A percentile compares a stretch with the other conserved stretches of the same genome.
These are phyloP conservation scores for Drosophila dunni DNA, from an alignment of 1,140 invertebrate genomes.

Conservation along the genomic window DNA sequence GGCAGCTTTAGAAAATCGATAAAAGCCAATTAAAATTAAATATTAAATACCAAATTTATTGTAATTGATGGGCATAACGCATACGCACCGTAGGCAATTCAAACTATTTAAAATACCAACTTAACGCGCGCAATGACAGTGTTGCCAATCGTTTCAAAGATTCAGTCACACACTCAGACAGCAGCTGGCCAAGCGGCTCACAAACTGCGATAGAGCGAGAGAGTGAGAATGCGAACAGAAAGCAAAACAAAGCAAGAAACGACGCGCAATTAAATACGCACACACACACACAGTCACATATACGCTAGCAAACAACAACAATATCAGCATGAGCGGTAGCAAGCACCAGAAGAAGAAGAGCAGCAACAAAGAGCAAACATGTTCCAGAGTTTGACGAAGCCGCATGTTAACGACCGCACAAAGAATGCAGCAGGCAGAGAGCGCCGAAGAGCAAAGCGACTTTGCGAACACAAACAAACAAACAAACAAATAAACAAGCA, in stretches of 20 bases:
- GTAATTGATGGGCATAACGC: slow-evolving; percentile 21
- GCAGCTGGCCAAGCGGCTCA: slow-evolving; percentile 56
- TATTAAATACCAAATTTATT: neutral
- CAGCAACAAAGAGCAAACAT: slow-evolving; percentile 53
- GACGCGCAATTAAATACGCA: slow-evolving; percentile 40
- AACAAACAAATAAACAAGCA: slow-evolving; percentile 10
- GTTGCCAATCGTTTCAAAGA: slow-evolving; percentile 48
- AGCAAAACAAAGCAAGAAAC: slow-evolving; percentile 58
- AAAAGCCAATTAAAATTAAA: too few relatives aligned
- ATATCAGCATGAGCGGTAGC: slow-evolving; percentile 7
- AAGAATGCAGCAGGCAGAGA: slow-evolving; percentile 60
- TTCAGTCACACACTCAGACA: slow-evolving; percentile 13
- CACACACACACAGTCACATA: slow-evolving; percentile 33
- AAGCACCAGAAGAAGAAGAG: slow-evolving; percentile 23
- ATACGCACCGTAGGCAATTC: slow-evolving; percentile 61
- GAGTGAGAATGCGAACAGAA: slow-evolving; percentile 41
- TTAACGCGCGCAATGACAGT: slow-evolving; percentile 50
- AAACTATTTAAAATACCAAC: slow-evolving; percentile 28
- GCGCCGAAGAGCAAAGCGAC: slow-evolving; percentile 54
- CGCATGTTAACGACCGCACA: slow-evolving; percentile 74
- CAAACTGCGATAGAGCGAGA: slow-evolving; percentile 7
- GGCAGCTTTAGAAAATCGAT: too few relatives aligned
- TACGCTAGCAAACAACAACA: slow-evolving; percentile 30
- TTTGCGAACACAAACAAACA: slow-evolving; percentile 51
- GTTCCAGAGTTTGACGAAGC: slow-evolving; percentile 58